phyloP scores from a whole-genome alignment of 1,140 invertebrate genomes.

The Trigoniulus corallinus region DNA sequence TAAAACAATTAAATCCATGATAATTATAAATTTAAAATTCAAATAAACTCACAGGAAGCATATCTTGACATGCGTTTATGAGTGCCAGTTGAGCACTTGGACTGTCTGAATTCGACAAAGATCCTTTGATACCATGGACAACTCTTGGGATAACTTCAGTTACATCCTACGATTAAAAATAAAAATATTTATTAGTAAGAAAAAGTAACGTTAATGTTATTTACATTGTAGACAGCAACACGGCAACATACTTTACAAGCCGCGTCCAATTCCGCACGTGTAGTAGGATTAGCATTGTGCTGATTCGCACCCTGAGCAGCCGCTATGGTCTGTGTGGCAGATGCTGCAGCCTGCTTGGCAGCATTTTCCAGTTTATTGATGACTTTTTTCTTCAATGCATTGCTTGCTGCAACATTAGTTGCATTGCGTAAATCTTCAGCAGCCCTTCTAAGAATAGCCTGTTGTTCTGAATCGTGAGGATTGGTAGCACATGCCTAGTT shows the following conservation, averaged over 20 bases:
- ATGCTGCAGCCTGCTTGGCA: slow-evolving; percentile 70
- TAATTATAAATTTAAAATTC: background rate
- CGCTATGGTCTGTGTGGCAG: slow-evolving; percentile 77
- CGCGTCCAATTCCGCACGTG: slow-evolving; percentile 52
- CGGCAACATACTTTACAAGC: slow-evolving; percentile 41
- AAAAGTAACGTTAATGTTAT: background rate
- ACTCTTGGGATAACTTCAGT: slow-evolving; percentile 62
- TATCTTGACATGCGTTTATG: slow-evolving; percentile 62
- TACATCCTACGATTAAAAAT: too few species aligned
- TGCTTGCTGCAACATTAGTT: slow-evolving; percentile 61
- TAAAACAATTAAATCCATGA: background rate
- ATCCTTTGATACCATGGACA: slow-evolving; percentile 61
- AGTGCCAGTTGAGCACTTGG: slow-evolving; percentile 59
- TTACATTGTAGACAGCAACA: background rate
- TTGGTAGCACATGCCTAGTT: slow-evolving; percentile 59
- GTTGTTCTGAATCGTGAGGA: slow-evolving; percentile 64
- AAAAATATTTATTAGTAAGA: too few species aligned
- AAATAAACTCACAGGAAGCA: slow-evolving; percentile 5
- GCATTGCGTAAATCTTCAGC: slow-evolving; percentile 82
- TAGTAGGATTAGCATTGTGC: slow-evolving; percentile 48
- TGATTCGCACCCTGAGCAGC: slow-evolving; percentile 47
- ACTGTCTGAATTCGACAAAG: slow-evolving; percentile 48
- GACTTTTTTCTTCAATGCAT: slow-evolving; percentile 58
- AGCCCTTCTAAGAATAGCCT: slow-evolving; percentile 63
- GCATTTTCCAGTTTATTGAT: slow-evolving; percentile 54